These are phyloP conservation scores for Laupala kohalensis DNA, from an alignment of 1,140 invertebrate species.

Conservation along the genomic window DNA sequence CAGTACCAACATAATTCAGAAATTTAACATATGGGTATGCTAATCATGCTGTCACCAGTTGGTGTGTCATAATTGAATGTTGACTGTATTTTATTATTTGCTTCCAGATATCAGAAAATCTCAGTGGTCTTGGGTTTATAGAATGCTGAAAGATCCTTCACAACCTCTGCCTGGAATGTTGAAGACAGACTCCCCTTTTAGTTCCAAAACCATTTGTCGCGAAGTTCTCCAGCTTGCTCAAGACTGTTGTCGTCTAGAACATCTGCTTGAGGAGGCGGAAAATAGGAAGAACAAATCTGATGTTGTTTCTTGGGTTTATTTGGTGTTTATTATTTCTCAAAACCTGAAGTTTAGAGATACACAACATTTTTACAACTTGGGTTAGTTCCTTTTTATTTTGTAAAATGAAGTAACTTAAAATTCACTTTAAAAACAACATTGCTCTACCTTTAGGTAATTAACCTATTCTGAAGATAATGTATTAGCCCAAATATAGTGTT, in stretches of 20 bases:
- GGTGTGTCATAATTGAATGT: too few species aligned
- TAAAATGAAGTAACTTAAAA: too few species aligned
- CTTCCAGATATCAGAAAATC: not conserved
- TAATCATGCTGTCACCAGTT: too few species aligned
- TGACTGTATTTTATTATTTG: not conserved
- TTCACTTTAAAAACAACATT: too few species aligned
- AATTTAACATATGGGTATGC: too few species aligned
- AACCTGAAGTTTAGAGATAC: constrained; percentile 23
- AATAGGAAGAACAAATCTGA: not conserved
- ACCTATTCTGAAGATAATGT: too few species aligned
- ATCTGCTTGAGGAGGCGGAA: constrained; percentile 21
- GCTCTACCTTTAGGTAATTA: too few species aligned
- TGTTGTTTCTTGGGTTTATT: constrained; percentile 23
- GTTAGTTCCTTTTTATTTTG: constrained; percentile 26
- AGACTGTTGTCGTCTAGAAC: constrained; percentile 21
- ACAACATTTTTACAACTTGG: constrained; percentile 39
- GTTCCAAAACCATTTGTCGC: constrained; percentile 21
- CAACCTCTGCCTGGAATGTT: constrained; percentile 20
- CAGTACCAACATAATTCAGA: too few species aligned
- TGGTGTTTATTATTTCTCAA: constrained; percentile 24
- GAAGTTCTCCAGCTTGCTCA: constrained; percentile 22
- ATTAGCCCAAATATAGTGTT: too few species aligned
- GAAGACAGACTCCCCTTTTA: constrained; percentile 9
- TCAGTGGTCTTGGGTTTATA: constrained; percentile 20
- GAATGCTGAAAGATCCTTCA: constrained; percentile 22